Evolutionary conservation across 2,888 invertebrate species (phyloP).

Genomic region (Sesamia inferens): DNA sequence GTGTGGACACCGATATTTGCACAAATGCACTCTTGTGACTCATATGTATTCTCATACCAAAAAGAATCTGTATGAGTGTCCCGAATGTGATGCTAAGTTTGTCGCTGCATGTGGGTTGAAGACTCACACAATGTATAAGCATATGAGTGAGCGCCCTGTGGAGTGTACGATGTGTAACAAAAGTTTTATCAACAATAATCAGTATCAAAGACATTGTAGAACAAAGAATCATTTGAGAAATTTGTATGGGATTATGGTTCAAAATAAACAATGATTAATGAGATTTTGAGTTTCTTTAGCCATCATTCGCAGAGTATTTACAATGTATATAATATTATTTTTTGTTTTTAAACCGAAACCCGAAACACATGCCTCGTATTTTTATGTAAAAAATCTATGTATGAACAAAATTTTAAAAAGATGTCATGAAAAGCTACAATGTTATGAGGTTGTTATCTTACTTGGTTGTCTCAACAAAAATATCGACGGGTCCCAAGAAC

Average conservation of each 20-base stretch:
- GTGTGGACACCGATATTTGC: slow-evolving; percentile 60
- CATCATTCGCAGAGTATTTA: neutral
- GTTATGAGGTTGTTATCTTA: too few relatives aligned
- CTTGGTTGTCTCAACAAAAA: too few relatives aligned
- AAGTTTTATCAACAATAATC: slow-evolving; percentile 39
- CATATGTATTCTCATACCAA: slow-evolving; percentile 63
- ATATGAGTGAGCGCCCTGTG: slow-evolving; percentile 40
- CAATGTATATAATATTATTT: too few relatives aligned
- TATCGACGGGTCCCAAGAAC: too few relatives aligned
- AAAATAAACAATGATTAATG: slow-evolving; percentile 1
- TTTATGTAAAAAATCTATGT: too few relatives aligned
- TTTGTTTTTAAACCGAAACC: too few relatives aligned
- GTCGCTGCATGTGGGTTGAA: neutral
- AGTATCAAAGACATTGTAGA: slow-evolving; percentile 35
- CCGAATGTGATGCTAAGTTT: slow-evolving; percentile 36
- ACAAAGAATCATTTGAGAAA: slow-evolving; percentile 49
- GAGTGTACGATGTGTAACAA: slow-evolving; percentile 37
- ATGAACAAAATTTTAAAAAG: too few relatives aligned
- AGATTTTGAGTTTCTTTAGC: neutral
- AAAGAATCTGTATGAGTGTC: slow-evolving; percentile 53
- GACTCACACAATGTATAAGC: slow-evolving; percentile 34
- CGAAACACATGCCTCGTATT: too few relatives aligned
- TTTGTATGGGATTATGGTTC: slow-evolving; percentile 13
- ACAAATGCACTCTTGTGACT: slow-evolving; percentile 15
- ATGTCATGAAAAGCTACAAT: too few relatives aligned